A percentile compares a stretch with the other conserved stretches of the same genome.
Conservation (phyloP, 2,113 vertebrate species). For the Mionectes macconnelli region DNA sequence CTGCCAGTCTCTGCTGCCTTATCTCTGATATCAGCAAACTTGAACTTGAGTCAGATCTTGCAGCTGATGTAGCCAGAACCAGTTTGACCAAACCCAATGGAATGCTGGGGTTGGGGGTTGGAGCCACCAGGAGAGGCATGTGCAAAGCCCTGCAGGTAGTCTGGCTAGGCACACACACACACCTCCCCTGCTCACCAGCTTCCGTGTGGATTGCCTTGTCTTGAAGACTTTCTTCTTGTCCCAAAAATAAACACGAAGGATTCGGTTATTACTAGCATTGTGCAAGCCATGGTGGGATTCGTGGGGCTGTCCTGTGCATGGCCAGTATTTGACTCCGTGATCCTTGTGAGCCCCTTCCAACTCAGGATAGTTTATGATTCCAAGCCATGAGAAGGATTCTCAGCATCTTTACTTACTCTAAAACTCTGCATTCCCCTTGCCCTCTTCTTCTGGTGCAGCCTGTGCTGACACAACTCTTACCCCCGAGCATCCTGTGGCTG, state of each 20-base stretch:
- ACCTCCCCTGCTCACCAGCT: neutral
- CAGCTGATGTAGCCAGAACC: neutral
- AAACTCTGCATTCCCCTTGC: accelerated
- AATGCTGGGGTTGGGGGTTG: neutral
- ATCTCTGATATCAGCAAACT: neutral
- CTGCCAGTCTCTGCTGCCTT: neutral
- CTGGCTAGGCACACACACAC: neutral
- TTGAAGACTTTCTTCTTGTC: neutral
- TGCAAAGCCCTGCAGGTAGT: neutral
- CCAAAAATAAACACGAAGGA: neutral
- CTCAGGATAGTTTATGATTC: neutral
- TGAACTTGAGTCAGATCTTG: neutral
- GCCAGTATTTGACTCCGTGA: neutral
- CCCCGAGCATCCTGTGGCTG: neutral
- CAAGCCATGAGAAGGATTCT: neutral
- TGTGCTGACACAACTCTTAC: neutral
- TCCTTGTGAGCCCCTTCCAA: neutral
- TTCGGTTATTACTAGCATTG: neutral
- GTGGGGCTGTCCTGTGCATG: neutral
- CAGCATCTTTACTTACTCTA: neutral
- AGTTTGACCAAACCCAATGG: neutral
- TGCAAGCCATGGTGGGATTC: neutral
- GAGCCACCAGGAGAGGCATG: neutral
- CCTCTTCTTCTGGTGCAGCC: neutral
- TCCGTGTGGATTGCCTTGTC: neutral